Evolutionary conservation across 2,113 vertebrate species (phyloP), one percentile per base, ranked within the genome.

Genomic region (Furnarius figulus): DNA sequence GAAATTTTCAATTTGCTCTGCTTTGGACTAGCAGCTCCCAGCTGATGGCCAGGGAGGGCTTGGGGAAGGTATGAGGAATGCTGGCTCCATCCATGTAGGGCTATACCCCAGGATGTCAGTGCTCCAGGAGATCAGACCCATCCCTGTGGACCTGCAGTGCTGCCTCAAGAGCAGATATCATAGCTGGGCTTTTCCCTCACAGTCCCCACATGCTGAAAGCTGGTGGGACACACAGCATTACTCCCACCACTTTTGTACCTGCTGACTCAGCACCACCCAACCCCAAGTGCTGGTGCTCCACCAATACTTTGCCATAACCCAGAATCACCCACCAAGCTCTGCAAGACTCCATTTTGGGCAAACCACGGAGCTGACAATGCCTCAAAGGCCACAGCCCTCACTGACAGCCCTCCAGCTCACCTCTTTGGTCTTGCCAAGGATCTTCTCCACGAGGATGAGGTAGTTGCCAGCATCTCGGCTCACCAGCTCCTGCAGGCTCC

Each of bases 401-500:
- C 31, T 0, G 0, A 3, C 9, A 77, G 52, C 23, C 40, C 59
- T 39, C 19, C 2, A 0, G 2, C 96, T 98, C 76, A 99, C 99
- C 99, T 99, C 98, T 96, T 90, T 97, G 78, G 99, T 98, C 96
- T 99, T 99, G 94, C 97, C 96, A 33, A 99, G 97, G 92, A 99
- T 99, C 97, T 99, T 99, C 78, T 99, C 99, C 86, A 99, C 96
- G 14, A 99, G 99, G 96, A 99, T 99, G 90, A 99, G 97, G 96
- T 99, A 99, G 97, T 99, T 99, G 9, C 98, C 95, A 0, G 99
- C 98, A 46, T 99, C 99, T 75, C 99, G 98, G 95, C 98, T 99
- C 82, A 99, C 99, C 89, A 99, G 97, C 96, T 99, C 99, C 97
- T 99, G 99, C 65, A 99, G 97, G 93, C 99, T 99, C 99, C 99